Evolutionary conservation across 2,888 invertebrate species (phyloP), one percentile per base, ranked within the genome.

Genomic region (Athalia rosae): DNA sequence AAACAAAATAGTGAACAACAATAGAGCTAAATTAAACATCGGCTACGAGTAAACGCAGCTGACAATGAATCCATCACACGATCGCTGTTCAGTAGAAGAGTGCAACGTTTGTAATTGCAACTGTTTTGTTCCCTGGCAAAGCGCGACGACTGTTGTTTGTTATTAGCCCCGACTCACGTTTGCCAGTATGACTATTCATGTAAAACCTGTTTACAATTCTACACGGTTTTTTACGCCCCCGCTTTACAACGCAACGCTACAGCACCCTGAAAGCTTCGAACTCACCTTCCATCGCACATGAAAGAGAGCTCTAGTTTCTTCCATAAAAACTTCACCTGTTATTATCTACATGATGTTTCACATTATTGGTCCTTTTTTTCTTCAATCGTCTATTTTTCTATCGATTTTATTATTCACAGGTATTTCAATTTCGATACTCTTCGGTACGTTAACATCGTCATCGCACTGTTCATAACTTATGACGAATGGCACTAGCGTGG

Each of bases 61-160:
- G 56, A n/a, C n/a, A n/a, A n/a, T n/a, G n/a, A 71, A 71, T 71
- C 71, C 13, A 71, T 71, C 71, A 71, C 71, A 71, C 56, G 71
- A 71, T 71, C 43, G 69, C 58, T 71, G 69, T 58, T 71, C 71
- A 71, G 58, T 71, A 71, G 56, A 13, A 71, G 71, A 71, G 71
- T 58, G 71, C 71, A 71, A 58, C 71, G 71, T 71, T 71, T 71
- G 71, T 71, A 71, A 71, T 71, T 71, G 71, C 71, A 71, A 71
- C 71, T 71, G 71, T 58, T 71, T 71, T 71, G 71, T 71, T 58
- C 45, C 45, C 45, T 7, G n/a, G 71, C 71, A 58, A 71, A 71
- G 56, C 71, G 71, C 71, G 71, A 71, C 41, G 41, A 56, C 58
- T 71, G 56, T 71, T 71, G 71, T 71, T 71, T 71, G 58, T 71